Conservation (phyloP, 2,797 vertebrate species). For the Melanotaenia pygmaea region DNA sequence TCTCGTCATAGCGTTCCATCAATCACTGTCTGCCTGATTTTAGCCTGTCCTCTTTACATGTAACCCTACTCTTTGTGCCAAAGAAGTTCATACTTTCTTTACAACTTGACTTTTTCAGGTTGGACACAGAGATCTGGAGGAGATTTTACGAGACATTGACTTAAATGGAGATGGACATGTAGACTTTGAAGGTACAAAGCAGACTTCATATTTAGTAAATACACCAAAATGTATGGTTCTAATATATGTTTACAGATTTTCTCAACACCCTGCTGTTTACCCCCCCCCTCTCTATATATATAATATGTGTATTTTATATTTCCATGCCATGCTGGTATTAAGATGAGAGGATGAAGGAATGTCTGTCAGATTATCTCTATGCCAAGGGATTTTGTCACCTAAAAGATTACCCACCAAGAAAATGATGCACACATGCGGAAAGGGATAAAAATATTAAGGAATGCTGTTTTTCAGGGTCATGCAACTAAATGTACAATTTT, state of each 20-base stretch:
- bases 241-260: background rate
- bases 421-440: conserved; percentile 47
- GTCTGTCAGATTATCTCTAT: conserved; percentile 78
- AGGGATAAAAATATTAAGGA: conserved; percentile 57
- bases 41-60: background rate
- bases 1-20: conserved; percentile 21
- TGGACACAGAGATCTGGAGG: conserved; percentile 96
- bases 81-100: conserved; percentile 14
- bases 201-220: background rate
- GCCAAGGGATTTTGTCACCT: conserved; percentile 75
- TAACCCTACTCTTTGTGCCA: conserved; percentile 10
- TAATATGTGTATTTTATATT: conserved; percentile 39
- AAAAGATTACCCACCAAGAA: conserved; percentile 64
- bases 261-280: background rate
- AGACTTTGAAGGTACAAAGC: conserved; percentile 94
- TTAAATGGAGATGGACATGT: conserved; percentile 97
- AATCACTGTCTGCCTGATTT: conserved; percentile 31
- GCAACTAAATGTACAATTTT: background rate
- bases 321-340: conserved; percentile 39
- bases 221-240: background rate
- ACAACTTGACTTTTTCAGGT: conserved; percentile 76
- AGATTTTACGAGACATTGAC: conserved; percentile 96
- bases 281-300: background rate
- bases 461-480: conserved; percentile 23
- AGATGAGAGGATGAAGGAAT: conserved; percentile 61